Evolutionary conservation across 1,140 invertebrate species (phyloP).

Genomic region (Odontomachus brunneus): DNA sequence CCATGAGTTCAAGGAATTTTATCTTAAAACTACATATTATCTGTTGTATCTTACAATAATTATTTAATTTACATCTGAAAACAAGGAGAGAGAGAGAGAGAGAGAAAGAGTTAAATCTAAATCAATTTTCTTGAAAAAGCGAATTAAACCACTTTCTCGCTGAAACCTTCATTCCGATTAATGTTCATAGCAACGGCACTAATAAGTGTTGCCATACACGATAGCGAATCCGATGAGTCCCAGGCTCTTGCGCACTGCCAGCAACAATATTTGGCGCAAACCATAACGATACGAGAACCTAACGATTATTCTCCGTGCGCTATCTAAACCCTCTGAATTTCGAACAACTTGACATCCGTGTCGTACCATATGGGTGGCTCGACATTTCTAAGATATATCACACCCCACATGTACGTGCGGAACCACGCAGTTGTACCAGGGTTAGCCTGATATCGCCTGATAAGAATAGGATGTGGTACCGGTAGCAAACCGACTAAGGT

Average conservation of each 20-base stretch:
- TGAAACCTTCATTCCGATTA: conserved; percentile 23
- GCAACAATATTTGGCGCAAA: conserved; percentile 52
- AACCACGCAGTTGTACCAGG: conserved; percentile 99
- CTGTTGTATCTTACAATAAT: not conserved
- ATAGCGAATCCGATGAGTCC: conserved; percentile 36
- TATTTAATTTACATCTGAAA: conserved; percentile 18
- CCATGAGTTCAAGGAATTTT: not conserved
- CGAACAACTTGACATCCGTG: conserved; percentile 99
- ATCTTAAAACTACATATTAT: not conserved
- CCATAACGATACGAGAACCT: conserved; percentile 31
- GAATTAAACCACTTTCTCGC: not conserved
- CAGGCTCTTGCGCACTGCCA: conserved; percentile 34
- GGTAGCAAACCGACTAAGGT: conserved; percentile 98
- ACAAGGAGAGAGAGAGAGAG: not conserved
- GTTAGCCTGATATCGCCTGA: conserved; percentile 99
- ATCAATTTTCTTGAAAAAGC: not conserved
- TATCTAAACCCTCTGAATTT: conserved; percentile 95
- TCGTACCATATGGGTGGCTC: conserved; percentile 99
- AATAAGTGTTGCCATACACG: not conserved
- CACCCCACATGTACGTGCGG: conserved; percentile 99
- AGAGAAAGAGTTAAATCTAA: not conserved
- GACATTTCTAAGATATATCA: conserved; percentile 98
- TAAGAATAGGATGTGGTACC: conserved; percentile 99
- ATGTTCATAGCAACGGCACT: conserved; percentile 27
- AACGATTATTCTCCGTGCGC: not conserved